Conservation (phyloP, 2,888 invertebrate species). For the Electrophaes corylata region DNA sequence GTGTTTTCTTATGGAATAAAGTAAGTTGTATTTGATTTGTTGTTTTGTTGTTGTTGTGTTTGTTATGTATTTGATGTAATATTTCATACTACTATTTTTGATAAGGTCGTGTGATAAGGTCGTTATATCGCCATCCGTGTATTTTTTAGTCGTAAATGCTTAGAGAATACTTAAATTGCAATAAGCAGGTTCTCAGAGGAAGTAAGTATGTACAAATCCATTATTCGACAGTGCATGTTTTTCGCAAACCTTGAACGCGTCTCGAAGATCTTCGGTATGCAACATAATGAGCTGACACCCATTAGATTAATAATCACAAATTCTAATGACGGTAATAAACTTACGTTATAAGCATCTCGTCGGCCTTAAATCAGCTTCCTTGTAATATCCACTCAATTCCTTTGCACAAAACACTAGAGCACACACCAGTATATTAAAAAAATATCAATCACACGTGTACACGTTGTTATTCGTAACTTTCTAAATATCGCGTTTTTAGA, state of each 20-base stretch:
- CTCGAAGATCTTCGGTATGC: conserved; percentile 27
- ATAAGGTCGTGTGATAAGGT: conserved; percentile 1
- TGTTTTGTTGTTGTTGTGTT: too few species aligned
- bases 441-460: conserved; percentile 53
- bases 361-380: conserved; percentile 63
- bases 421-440: conserved; percentile 49
- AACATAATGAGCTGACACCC: conserved; percentile 22
- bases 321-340: conserved; percentile 55
- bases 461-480: conserved; percentile 62
- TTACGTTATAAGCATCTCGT: conserved; percentile 79
- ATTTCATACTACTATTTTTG: not conserved
- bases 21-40: not conserved
- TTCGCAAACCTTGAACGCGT: conserved; percentile 30
- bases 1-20: not conserved
- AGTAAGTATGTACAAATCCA: conserved; percentile 3
- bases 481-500: conserved; percentile 64
- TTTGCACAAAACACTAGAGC: conserved; percentile 65
- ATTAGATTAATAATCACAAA: conserved; percentile 49
- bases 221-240: conserved; percentile 5
- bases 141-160: not conserved
- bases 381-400: conserved; percentile 69
- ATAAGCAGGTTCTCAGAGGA: conserved; percentile 5
- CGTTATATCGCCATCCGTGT: not conserved
- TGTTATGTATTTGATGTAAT: not conserved
- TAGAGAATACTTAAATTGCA: conserved; percentile 4